A percentile compares a stretch with the other conserved stretches of the same genome.
Evolutionary conservation across 1,140 invertebrate species (phyloP).

Genomic region (Danaus plexippus): DNA sequence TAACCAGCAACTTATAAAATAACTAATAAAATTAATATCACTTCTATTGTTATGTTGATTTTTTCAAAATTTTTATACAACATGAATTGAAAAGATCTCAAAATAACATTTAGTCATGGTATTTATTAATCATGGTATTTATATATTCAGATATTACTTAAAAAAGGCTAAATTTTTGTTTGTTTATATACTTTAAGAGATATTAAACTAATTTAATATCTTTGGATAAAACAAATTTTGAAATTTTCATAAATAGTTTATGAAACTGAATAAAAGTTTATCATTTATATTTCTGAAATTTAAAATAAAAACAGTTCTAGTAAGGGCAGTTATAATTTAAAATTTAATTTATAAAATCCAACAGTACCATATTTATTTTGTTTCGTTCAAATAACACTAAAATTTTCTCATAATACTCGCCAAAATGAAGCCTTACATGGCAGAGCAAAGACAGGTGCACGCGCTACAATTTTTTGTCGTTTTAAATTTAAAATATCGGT

Average conservation of each 20-base stretch:
- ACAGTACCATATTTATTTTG: conserved; percentile 18
- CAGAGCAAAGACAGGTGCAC: conserved; percentile 32
- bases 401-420: conserved; percentile 32
- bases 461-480: conserved; percentile 19
- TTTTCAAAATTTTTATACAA: neutral
- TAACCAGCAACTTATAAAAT: no score
- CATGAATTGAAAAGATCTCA: neutral
- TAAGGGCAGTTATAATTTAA: no score
- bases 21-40: neutral
- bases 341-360: no score
- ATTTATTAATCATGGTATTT: neutral
- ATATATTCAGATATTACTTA: neutral
- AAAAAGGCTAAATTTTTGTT: neutral
- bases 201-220: conserved; percentile 3
- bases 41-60: neutral
- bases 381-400: conserved; percentile 21
- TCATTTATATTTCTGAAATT: no score
- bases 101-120: neutral
- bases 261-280: no score
- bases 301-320: no score
- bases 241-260: no score
- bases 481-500: conserved; percentile 2
- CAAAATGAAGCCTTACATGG: conserved; percentile 30
- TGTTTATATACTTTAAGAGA: neutral
- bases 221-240: no score